Percentiles rank a stretch among this genome's conserved stretches.
phyloP scores from a whole-genome alignment of 2,797 vertebrate genomes.

The Discoglossus pictus region DNA sequence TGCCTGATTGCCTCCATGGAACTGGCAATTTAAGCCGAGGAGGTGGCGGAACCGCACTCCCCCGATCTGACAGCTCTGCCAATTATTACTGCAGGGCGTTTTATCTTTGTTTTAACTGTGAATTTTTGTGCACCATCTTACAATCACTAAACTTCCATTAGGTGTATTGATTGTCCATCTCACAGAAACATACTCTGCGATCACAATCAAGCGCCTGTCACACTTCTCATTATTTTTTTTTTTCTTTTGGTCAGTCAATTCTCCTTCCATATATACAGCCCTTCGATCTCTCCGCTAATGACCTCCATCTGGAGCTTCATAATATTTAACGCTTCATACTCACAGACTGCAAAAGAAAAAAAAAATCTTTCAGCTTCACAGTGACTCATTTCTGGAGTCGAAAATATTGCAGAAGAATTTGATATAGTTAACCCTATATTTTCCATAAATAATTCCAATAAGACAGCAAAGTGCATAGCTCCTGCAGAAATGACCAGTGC shows the following conservation, averaged over 20 bases:
- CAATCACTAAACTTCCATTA: constrained; percentile 23
- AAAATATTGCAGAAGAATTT: too few relatives aligned
- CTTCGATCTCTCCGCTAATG: constrained; percentile 8
- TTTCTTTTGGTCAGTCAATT: constrained; percentile 6
- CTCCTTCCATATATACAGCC: background rate
- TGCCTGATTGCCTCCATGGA: background rate
- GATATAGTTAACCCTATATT: too few relatives aligned
- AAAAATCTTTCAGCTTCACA: too few relatives aligned
- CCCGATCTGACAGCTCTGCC: background rate
- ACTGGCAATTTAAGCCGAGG: background rate
- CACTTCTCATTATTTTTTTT: constrained; percentile 15
- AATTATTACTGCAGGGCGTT: constrained; percentile 16
- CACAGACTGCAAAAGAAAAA: too few relatives aligned
- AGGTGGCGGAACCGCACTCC: background rate
- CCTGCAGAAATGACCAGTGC: too few relatives aligned
- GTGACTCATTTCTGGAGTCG: too few relatives aligned
- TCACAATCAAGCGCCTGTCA: constrained; percentile 23
- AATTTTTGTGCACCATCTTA: background rate
- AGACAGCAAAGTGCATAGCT: too few relatives aligned
- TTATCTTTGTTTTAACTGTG: constrained; percentile 10
- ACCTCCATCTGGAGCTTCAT: background rate
- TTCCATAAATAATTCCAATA: too few relatives aligned
- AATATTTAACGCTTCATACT: background rate
- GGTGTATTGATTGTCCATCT: constrained; percentile 29
- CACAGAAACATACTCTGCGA: constrained; percentile 14